Conservation (phyloP, 2,888 invertebrate genomes). For the Cantharis flavilabris region DNA sequence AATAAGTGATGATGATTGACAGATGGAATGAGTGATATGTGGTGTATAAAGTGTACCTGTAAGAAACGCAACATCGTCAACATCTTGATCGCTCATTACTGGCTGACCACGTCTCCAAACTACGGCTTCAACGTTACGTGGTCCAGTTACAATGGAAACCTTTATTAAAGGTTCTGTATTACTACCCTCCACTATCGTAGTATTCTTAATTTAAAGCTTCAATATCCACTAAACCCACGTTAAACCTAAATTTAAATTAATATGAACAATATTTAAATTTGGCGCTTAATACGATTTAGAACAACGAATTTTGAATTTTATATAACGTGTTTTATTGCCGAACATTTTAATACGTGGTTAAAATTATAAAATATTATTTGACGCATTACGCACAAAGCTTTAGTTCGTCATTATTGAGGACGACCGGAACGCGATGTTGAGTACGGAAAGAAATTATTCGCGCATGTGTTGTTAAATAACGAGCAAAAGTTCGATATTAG, state of each 20-base stretch:
- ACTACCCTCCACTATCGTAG: constrained; percentile 52
- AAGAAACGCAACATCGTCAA: constrained; percentile 91
- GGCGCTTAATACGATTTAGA: not conserved
- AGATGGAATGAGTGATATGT: constrained; percentile 44
- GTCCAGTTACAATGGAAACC: constrained; percentile 56
- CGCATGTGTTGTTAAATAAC: constrained; percentile 33
- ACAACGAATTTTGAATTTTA: constrained; percentile 26
- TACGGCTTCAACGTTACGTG: constrained; percentile 57
- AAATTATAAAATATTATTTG: constrained; percentile 30
- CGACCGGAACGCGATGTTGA: constrained; percentile 32
- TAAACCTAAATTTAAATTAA: constrained; percentile 22
- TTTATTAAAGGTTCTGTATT: constrained; percentile 55
- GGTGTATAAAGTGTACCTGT: constrained; percentile 67
- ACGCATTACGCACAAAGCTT: constrained; percentile 36
- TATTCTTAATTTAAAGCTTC: constrained; percentile 18
- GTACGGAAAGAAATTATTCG: constrained; percentile 31
- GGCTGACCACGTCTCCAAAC: constrained; percentile 57
- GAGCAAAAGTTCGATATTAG: constrained; percentile 34
- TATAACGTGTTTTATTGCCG: constrained; percentile 22
- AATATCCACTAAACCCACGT: constrained; percentile 6
- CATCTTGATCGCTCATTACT: constrained; percentile 88
- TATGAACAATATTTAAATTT: constrained; percentile 6
- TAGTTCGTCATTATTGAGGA: constrained; percentile 28
- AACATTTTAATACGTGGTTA: constrained; percentile 21
- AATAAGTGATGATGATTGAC: constrained; percentile 43